Percentiles rank a stretch among this genome's conserved stretches.
These are phyloP conservation scores for Blera fallax DNA, from an alignment of 2,888 invertebrate species.

Conservation along the genomic window DNA sequence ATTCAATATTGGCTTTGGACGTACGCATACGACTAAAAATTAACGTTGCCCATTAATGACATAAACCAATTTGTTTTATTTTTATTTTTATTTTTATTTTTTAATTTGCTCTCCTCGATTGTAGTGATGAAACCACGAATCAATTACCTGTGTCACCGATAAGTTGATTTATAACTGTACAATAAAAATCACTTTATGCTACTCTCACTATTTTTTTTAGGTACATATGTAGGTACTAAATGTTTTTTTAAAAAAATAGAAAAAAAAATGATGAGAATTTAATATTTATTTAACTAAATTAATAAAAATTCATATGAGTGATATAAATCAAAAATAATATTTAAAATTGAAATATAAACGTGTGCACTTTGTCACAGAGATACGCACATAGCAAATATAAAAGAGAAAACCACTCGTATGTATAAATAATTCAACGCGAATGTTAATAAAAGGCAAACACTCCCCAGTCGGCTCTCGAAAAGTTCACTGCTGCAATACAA, in stretches of 20 bases:
- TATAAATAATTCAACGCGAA: not conserved
- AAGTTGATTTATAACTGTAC: slow-evolving; percentile 8
- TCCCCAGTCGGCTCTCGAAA: not conserved
- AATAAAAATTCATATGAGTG: not conserved
- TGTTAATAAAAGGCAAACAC: not conserved
- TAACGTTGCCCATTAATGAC: not conserved
- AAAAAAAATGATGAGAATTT: not conserved
- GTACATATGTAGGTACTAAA: not conserved
- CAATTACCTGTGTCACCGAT: slow-evolving; percentile 18
- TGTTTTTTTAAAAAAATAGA: too few relatives aligned
- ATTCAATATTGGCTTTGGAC: not conserved
- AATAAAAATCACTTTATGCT: not conserved
- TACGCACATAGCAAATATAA: not conserved
- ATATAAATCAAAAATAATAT: not conserved
- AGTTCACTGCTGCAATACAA: slow-evolving; percentile 17
- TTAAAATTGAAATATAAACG: not conserved
- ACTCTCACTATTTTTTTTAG: too few relatives aligned
- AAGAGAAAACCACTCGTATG: not conserved
- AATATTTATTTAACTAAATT: not conserved
- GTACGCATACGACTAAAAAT: not conserved
- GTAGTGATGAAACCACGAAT: slow-evolving; percentile 19
- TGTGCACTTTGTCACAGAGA: not conserved
- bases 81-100: not conserved
- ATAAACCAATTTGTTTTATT: not conserved
- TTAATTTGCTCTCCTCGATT: not conserved